Evolutionary conservation across 2,888 invertebrate species (phyloP), one percentile per base, ranked within the genome.

Genomic region (Oscheius myriophilus): DNA sequence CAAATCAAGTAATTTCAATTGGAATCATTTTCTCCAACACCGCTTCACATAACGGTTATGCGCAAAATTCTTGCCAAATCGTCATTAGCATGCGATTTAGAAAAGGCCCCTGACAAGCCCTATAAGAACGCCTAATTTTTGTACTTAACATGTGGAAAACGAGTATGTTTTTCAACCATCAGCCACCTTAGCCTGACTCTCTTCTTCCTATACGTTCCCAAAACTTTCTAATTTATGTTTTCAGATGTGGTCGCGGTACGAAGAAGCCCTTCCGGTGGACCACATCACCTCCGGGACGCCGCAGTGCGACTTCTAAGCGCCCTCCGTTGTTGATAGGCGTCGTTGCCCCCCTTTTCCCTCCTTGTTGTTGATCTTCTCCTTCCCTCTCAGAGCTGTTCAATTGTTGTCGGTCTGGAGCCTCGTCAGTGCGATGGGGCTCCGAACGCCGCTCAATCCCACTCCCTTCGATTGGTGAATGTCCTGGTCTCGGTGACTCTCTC

Each of bases 221-320:
- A 7, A 0, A 0, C 42, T 46, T 12, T 18, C 16, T 7, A 2
- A 26, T 3, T 11, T 18, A 46, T n/a, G n/a, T n/a, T 63, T 68
- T 54, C 33, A 72, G 72, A 72, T 72, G 72, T 72, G 72, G 72
- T 49, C 46, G 12, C 33, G 79, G 43, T 73, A 77, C 62, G 78
- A 84, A 41, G 68, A 78, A 11, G 78, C 75, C 26, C 66, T 62
- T 14, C 71, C 75, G 33, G 72, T 80, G 4, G 82, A 82, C 59
- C 82, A 82, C 67, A 79, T 82, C 69, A 73, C 49, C 16, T 45
- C 53, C 25, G 63, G 45, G 4, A 21, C 63, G 11, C 49, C 3
- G n/a, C 63, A 52, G 54, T 53, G 52, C 43, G 63, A 63, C 43
- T 63, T 63, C 25, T 63, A 63, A 63, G 39, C 33, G n/a, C 45